Conservation (phyloP, 35 echinoderm and acorn worm species). For the Apostichopus californicus region DNA sequence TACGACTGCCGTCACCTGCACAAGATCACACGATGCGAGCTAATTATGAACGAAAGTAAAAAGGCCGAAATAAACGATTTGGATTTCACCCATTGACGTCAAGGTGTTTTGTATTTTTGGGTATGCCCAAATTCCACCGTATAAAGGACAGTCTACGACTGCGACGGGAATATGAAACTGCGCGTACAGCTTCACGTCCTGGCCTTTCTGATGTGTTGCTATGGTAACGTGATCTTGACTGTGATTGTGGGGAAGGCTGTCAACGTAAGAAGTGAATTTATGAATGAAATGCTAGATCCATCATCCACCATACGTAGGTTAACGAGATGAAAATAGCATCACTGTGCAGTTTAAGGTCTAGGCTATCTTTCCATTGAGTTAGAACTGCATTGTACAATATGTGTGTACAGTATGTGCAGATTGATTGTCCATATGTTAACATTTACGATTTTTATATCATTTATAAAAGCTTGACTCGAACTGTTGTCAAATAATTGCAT, state of each 20-base stretch:
- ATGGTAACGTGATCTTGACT: conserved; percentile 12
- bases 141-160: neutral
- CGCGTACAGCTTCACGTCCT: neutral
- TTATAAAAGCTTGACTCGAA: too few relatives aligned
- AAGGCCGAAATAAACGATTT: neutral
- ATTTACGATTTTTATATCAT: too few relatives aligned
- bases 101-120: neutral
- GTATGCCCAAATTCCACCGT: neutral
- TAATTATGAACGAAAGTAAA: neutral
- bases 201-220: conserved; percentile 14
- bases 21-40: neutral
- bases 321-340: too few relatives aligned
- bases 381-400: too few relatives aligned
- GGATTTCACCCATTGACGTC: conserved; percentile 33
- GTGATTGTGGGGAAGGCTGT: neutral
- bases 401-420: too few relatives aligned
- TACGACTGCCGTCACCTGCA: neutral
- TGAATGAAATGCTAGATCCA: conserved; percentile 3
- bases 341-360: too few relatives aligned
- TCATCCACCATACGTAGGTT: too few relatives aligned
- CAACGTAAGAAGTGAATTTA: conserved; percentile 14
- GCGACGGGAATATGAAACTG: neutral
- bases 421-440: too few relatives aligned
- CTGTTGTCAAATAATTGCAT: too few relatives aligned
- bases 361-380: too few relatives aligned